phyloP scores from a whole-genome alignment of 2,888 invertebrate species.

The Pediacus dermestoides region DNA sequence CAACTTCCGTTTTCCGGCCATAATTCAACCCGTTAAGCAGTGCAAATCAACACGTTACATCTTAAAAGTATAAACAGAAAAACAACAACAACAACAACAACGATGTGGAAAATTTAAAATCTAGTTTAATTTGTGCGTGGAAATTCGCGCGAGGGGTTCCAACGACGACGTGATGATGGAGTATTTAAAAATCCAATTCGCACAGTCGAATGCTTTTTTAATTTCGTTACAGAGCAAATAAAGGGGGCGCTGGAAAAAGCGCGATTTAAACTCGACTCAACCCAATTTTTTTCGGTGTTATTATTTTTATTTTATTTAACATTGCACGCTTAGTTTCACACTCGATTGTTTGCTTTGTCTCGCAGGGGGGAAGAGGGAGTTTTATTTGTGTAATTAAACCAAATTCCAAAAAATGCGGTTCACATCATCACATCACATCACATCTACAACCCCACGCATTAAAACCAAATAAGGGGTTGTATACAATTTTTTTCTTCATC shows the following conservation, averaged over 20 bases:
- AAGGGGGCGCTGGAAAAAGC: conserved; percentile 25
- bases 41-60: conserved; percentile 42
- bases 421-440: too few relatives aligned
- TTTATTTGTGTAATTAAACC: too few relatives aligned
- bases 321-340: conserved; percentile 17
- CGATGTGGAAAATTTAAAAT: not conserved
- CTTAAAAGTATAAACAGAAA: too few relatives aligned
- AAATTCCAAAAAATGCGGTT: too few relatives aligned
- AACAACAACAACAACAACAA: conserved; percentile 24
- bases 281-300: too few relatives aligned
- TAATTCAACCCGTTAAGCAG: conserved; percentile 41
- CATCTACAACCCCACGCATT: conserved; percentile 16
- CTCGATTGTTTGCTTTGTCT: conserved; percentile 22
- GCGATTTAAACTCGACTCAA: too few relatives aligned
- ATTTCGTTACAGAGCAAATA: conserved; percentile 40
- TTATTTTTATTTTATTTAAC: conserved; percentile 6
- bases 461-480: conserved; percentile 21
- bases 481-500: conserved; percentile 13
- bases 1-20: conserved; percentile 41
- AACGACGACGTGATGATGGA: too few relatives aligned
- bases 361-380: too few relatives aligned
- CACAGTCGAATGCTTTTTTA: conserved; percentile 40
- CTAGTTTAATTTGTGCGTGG: not conserved
- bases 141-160: not conserved
- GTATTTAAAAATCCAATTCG: conserved; percentile 36